Percentiles rank a stretch among this genome's conserved stretches.
phyloP scores from a whole-genome alignment of 2,797 vertebrate species.

The Mormyrus proboscirostris region DNA sequence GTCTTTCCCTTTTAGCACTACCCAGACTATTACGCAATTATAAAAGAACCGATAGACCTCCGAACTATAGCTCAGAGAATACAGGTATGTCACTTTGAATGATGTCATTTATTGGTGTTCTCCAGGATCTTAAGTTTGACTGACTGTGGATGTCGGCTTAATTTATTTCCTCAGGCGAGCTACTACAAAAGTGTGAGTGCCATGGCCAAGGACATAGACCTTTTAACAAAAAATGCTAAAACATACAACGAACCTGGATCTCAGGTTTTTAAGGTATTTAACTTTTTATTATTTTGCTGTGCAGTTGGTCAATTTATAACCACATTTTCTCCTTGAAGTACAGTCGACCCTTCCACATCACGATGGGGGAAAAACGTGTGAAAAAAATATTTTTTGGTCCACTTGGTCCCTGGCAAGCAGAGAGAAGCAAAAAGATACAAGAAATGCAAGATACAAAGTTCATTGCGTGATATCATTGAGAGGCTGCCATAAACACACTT shows the following conservation, averaged over 20 bases:
- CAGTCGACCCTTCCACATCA: not conserved
- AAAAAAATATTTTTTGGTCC: not conserved
- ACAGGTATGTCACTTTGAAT: conserved; percentile 67
- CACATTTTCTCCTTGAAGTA: conserved; percentile 30
- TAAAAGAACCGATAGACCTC: conserved; percentile 97
- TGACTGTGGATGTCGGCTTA: not conserved
- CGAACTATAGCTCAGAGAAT: conserved; percentile 91
- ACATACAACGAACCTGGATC: conserved; percentile 98
- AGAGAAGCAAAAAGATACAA: not conserved
- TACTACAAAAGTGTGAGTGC: conserved; percentile 87
- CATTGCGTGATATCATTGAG: not conserved
- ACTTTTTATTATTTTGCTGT: not conserved
- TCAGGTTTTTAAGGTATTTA: conserved; percentile 93
- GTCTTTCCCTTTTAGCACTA: conserved; percentile 76
- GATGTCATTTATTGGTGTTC: not conserved
- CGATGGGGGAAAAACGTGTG: not conserved
- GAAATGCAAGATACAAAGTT: not conserved
- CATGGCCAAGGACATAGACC: conserved; percentile 95
- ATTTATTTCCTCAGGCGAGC: conserved; percentile 64
- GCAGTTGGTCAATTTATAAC: not conserved
- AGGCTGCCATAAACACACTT: not conserved
- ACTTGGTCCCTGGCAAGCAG: not conserved
- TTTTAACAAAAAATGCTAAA: conserved; percentile 97
- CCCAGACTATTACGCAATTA: conserved; percentile 98
- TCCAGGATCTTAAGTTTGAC: not conserved